Conservation (phyloP, 2,797 vertebrate genomes). For the Holocentrus rufus region DNA sequence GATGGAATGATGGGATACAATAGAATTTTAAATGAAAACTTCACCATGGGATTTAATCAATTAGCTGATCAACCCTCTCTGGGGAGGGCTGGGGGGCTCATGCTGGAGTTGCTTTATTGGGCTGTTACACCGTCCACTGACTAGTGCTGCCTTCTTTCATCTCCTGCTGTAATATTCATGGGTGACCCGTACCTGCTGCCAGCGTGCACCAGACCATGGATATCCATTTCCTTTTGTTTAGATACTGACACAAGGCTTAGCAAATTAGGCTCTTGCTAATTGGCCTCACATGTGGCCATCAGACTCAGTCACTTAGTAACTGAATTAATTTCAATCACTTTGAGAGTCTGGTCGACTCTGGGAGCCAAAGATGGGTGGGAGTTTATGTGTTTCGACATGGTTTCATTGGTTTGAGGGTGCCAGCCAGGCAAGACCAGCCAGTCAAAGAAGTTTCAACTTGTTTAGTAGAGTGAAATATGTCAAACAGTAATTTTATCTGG, state of each 20-base stretch:
- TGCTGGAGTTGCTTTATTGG: not conserved
- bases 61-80: not conserved
- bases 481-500: conserved; percentile 28
- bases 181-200: conserved; percentile 40
- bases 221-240: conserved; percentile 30
- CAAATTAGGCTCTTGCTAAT: conserved; percentile 6
- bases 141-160: conserved; percentile 19
- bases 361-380: not conserved
- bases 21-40: no score
- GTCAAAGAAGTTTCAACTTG: not conserved
- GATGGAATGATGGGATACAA: no score
- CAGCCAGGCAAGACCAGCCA: not conserved
- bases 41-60: no score
- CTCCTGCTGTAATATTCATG: conserved; percentile 66
- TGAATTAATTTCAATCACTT: conserved; percentile 29
- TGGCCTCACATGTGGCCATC: conserved; percentile 6
- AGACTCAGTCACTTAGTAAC: conserved; percentile 14
- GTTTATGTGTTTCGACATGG: not conserved
- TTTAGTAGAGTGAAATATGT: conserved; percentile 12
- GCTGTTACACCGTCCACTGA: not conserved
- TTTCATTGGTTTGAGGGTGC: conserved; percentile 20
- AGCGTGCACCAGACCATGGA: not conserved
- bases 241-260: conserved; percentile 30
- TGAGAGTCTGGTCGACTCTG: conserved; percentile 26
- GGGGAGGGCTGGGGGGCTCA: not conserved